These are phyloP conservation scores for Epinotia ramella DNA, from an alignment of 2,888 invertebrate genomes.

Conservation along the genomic window DNA sequence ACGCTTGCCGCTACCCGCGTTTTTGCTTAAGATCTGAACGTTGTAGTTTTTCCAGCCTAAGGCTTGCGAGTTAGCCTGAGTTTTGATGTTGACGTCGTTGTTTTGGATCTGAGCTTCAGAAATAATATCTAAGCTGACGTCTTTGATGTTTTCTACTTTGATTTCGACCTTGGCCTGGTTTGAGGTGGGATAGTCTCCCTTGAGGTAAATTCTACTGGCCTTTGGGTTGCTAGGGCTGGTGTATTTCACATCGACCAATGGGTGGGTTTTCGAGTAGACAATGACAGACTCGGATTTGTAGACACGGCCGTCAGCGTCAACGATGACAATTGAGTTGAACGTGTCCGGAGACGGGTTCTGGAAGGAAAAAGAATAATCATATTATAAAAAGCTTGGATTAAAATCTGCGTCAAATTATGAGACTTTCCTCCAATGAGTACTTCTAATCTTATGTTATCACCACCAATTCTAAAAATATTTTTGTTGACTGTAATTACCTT, in stretches of 20 bases:
- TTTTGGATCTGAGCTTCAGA: constrained; percentile 85
- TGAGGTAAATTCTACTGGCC: constrained; percentile 69
- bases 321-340: constrained; percentile 64
- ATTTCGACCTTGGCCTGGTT: constrained; percentile 85
- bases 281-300: constrained; percentile 84
- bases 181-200: constrained; percentile 77
- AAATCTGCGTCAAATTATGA: neutral
- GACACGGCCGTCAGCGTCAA: constrained; percentile 85
- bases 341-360: constrained; percentile 75
- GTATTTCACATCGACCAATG: constrained; percentile 83
- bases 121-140: constrained; percentile 82
- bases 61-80: constrained; percentile 87
- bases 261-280: constrained; percentile 82
- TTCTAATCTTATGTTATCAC: too few relatives aligned
- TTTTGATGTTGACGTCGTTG: constrained; percentile 87
- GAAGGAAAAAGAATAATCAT: constrained; percentile 11
- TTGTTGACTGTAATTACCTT: constrained; percentile 64
- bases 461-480: neutral
- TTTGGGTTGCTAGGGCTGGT: constrained; percentile 78
- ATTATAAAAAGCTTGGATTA: neutral
- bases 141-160: constrained; percentile 81
- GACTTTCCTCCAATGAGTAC: neutral
- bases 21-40: constrained; percentile 87
- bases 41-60: constrained; percentile 87
- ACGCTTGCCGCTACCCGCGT: constrained; percentile 85